Base-by-base conservation (phyloP, 2,888 invertebrate genomes). In the Yponomeuta plumbellus region DNA sequence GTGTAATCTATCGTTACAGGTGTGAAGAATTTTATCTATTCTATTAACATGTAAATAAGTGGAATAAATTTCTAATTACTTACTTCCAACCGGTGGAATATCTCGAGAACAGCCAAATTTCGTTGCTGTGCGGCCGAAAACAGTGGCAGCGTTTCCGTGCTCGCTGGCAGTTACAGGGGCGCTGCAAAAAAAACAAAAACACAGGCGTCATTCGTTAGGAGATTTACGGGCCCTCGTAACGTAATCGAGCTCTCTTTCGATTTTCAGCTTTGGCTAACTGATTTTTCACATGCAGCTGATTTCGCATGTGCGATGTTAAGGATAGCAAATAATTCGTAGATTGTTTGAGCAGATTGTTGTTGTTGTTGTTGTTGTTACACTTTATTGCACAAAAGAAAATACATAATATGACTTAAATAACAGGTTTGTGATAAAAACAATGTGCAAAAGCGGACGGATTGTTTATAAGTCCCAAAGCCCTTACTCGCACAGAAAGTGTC, bases 61-160 rank as follows among this genome's bases (percentile, higher is more conserved):
- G 26, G 20, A 57, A 34, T 34, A 0, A 8, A 34, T 34, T 34
- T 8, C 8, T 57, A 26, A 20, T 11, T 20, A 91, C 92, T 91
- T 81, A 92, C 92, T 97, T 97, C 98, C 98, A 98, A 73, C 98
- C 98, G 34, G 98, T 98, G 65, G 98, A 98, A 90, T 98, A 98
- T 79, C 98, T 94, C 81, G 98, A 98, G 90, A 99, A 99, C 73
- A 99, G 93, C 99, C 99, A 99, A 86, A 96, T 96, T 92, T 97
- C 97, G 85, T 96, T 97, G 80, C 96, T 95, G 91, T 96, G 96
- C 73, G 97, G 97, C 79, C 97, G 94, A 92, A 97, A 97, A 92
- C 97, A 97, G 87, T 96, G 96, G 88, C 97, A 98, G 71, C 97
- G 94, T 88, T 98, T 98, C 73, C 96, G 93, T 74, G 95, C 94